phyloP scores from a whole-genome alignment of 1,140 invertebrate species.

The Aethina tumida region DNA sequence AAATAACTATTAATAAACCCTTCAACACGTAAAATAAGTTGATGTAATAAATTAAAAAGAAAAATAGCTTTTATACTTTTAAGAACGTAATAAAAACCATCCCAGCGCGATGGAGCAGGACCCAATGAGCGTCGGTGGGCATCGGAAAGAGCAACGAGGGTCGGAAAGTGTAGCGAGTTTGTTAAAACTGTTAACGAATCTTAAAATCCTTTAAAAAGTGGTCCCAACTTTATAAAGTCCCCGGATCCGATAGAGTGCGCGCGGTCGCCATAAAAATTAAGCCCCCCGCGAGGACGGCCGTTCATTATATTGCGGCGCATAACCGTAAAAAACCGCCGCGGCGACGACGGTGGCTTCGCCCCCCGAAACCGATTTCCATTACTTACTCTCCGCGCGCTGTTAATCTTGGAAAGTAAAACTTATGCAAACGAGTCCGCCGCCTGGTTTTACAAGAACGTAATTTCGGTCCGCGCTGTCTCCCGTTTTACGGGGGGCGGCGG shows the following conservation, averaged over 20 bases:
- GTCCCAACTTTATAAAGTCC: slow-evolving; percentile 28
- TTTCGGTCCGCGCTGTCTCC: slow-evolving; percentile 25
- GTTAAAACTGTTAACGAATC: slow-evolving; percentile 35
- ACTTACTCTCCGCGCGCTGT: slow-evolving; percentile 30
- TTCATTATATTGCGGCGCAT: slow-evolving; percentile 29
- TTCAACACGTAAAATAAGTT: no score
- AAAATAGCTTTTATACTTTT: no score
- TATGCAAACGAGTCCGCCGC: slow-evolving; percentile 33
- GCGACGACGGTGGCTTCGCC: slow-evolving; percentile 7
- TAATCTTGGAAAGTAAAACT: slow-evolving; percentile 35
- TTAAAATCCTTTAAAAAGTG: slow-evolving; percentile 34
- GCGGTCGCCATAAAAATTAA: slow-evolving; percentile 32
- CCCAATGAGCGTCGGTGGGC: no score
- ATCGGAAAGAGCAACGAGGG: slow-evolving; percentile 16
- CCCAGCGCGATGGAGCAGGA: no score
- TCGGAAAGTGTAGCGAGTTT: slow-evolving; percentile 27
- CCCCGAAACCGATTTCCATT: slow-evolving; percentile 20
- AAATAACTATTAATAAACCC: no score
- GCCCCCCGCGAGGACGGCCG: slow-evolving; percentile 23
- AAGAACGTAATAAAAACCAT: no score
- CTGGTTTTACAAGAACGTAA: slow-evolving; percentile 34
- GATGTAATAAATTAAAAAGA: no score
- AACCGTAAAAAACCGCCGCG: slow-evolving; percentile 28
- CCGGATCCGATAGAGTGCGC: slow-evolving; percentile 20
- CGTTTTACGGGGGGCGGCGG: slow-evolving; percentile 13